Evolutionary conservation across 2,888 invertebrate species (phyloP), one percentile per base, ranked within the genome.

Genomic region (Spicauda simplicius): DNA sequence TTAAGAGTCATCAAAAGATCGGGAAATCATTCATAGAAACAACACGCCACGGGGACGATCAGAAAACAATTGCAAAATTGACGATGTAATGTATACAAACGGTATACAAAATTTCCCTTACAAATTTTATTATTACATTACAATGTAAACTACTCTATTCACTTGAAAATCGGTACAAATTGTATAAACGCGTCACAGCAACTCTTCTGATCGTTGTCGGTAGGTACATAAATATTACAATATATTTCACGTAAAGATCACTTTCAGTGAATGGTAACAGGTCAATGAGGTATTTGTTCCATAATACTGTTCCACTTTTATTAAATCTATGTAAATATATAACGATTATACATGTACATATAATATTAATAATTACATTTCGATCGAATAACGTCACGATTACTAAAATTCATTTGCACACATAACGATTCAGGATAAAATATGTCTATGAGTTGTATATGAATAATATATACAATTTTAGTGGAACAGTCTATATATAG

Each of bases 211-310:
- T 50, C 37, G 45, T 20, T 48, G 30, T 45, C 14, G 48, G 63
- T 63, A 63, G 55, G 55, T 63, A 63, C 55, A 18, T 48, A 55
- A 55, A 64, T 64, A 64, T 48, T 55, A 64, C 37, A 64, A 57
- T 64, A 37, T 65, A 59, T 59, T 50, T 33, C 65, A 59, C 45
- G 41, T 66, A 60, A 41, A 59, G 53, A 54, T 66, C 65, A 66
- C 65, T 66, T 66, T 66, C 25, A 66, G 65, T 66, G 64, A 69
- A 71, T 86, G 88, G 88, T 88, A 88, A 88, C 88, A 82, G 80
- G 70, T 76, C 68, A 74, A 70, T 82, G 88, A 88, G 88, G 88
- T 88, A 87, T 83, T 80, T 73, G 67, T 77, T 71, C 58, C 76
- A 73, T 75, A 79, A 80, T 80, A 83, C 83, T 84, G 84, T 84